These are phyloP conservation scores for Gari tellinella DNA, from an alignment of 2,888 invertebrate species.

Conservation along the genomic window DNA sequence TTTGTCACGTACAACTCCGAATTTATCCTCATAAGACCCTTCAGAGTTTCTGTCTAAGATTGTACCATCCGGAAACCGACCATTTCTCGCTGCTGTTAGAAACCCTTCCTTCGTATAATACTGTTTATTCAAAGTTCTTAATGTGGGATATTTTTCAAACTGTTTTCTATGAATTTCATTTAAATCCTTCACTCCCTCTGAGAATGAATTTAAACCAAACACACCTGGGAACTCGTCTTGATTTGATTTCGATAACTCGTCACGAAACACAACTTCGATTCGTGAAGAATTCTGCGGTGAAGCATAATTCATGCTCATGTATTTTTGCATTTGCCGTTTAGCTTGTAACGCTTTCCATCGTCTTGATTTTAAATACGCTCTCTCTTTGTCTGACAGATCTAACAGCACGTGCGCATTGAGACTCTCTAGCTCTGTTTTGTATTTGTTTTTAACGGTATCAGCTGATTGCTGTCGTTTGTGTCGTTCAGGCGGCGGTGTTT, in stretches of 20 bases:
- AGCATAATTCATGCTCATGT: slow-evolving; percentile 65
- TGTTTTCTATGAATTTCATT: slow-evolving; percentile 62
- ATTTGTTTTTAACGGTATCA: slow-evolving; percentile 36
- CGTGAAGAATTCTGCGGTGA: slow-evolving; percentile 51
- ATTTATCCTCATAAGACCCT: slow-evolving; percentile 78
- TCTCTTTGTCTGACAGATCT: slow-evolving; percentile 73
- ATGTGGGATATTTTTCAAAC: slow-evolving; percentile 63
- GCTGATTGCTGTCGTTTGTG: slow-evolving; percentile 48
- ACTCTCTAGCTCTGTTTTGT: slow-evolving; percentile 62
- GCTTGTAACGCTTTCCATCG: slow-evolving; percentile 75
- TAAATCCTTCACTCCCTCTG: slow-evolving; percentile 75
- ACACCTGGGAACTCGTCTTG: slow-evolving; percentile 76
- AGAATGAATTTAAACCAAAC: slow-evolving; percentile 72
- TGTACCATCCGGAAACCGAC: slow-evolving; percentile 77
- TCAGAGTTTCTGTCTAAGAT: slow-evolving; percentile 60
- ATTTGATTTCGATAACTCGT: slow-evolving; percentile 74
- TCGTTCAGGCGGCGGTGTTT: slow-evolving; percentile 81
- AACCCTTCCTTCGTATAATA: slow-evolving; percentile 80
- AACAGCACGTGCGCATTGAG: slow-evolving; percentile 76
- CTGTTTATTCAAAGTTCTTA: slow-evolving; percentile 68
- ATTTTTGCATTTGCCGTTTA: slow-evolving; percentile 68
- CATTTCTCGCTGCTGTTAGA: slow-evolving; percentile 73
- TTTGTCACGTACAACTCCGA: slow-evolving; percentile 78
- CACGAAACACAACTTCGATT: slow-evolving; percentile 72
- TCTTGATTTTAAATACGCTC: slow-evolving; percentile 67